Conservation (phyloP, 2,797 vertebrate species). For the Betta splendens region DNA sequence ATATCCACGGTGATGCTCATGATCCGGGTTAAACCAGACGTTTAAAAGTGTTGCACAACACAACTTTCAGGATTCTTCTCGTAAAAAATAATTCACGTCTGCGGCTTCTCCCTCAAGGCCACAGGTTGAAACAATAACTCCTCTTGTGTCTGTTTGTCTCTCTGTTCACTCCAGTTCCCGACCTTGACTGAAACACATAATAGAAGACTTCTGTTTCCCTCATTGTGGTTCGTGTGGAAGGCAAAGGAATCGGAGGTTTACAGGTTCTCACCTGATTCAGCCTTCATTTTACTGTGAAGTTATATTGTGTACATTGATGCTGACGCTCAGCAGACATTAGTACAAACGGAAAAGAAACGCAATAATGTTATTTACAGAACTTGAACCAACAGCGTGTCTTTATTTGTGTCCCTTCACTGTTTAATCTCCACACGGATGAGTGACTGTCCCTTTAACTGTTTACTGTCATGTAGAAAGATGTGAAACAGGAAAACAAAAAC, state of each 20-base stretch:
- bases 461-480: too few relatives aligned
- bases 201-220: not conserved
- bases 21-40: not conserved
- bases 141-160: not conserved
- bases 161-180: not conserved
- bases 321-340: slow-evolving; percentile 4
- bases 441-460: too few relatives aligned
- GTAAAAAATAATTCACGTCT: not conserved
- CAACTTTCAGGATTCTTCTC: too few relatives aligned
- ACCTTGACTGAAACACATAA: slow-evolving; percentile 13
- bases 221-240: too few relatives aligned
- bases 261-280: too few relatives aligned
- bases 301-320: not conserved
- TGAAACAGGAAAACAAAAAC: too few relatives aligned
- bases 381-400: not conserved
- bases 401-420: too few relatives aligned
- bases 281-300: too few relatives aligned
- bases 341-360: too few relatives aligned
- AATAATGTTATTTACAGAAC: not conserved
- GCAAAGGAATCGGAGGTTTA: too few relatives aligned
- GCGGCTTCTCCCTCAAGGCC: slow-evolving; percentile 2
- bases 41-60: not conserved
- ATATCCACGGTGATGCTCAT: not conserved
- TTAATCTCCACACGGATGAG: too few relatives aligned
- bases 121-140: not conserved